These are phyloP conservation scores for Rhyacophila evoluta DNA, from an alignment of 2,888 invertebrate species.

Conservation along the genomic window DNA sequence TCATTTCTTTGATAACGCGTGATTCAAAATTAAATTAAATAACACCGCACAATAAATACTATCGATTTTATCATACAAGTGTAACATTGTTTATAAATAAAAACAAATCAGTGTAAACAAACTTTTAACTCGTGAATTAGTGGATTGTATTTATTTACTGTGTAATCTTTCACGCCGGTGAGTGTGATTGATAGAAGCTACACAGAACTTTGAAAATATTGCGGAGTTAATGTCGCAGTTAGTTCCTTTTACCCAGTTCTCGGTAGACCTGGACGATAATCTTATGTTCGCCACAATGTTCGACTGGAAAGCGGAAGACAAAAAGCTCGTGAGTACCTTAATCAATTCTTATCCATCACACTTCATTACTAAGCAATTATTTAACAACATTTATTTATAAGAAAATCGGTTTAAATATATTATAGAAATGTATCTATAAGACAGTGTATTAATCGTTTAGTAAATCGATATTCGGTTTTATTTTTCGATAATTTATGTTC, in stretches of 20 bases:
- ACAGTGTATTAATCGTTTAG: too few species aligned
- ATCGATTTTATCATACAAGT: neutral
- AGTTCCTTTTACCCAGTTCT: slow-evolving; percentile 70
- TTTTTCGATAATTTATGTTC: too few species aligned
- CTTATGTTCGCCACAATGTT: slow-evolving; percentile 71
- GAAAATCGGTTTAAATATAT: too few species aligned
- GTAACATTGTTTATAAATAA: neutral
- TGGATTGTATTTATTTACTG: neutral
- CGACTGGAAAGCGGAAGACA: slow-evolving; percentile 68
- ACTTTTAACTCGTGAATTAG: neutral
- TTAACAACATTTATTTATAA: too few species aligned
- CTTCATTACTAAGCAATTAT: too few species aligned
- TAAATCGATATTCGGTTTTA: too few species aligned
- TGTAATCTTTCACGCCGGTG: neutral
- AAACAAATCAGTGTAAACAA: neutral
- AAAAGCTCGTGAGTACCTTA: slow-evolving; percentile 61
- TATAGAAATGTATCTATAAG: too few species aligned
- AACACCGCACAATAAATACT: neutral
- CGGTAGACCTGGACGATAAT: slow-evolving; percentile 67
- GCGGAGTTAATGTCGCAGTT: slow-evolving; percentile 73
- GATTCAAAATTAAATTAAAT: neutral
- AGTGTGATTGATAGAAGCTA: neutral
- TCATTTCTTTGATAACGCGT: slow-evolving; percentile 25
- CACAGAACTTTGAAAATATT: neutral
- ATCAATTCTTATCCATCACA: too few species aligned